Conservation (phyloP, 2,797 vertebrate species). For the Coendou prehensilis region DNA sequence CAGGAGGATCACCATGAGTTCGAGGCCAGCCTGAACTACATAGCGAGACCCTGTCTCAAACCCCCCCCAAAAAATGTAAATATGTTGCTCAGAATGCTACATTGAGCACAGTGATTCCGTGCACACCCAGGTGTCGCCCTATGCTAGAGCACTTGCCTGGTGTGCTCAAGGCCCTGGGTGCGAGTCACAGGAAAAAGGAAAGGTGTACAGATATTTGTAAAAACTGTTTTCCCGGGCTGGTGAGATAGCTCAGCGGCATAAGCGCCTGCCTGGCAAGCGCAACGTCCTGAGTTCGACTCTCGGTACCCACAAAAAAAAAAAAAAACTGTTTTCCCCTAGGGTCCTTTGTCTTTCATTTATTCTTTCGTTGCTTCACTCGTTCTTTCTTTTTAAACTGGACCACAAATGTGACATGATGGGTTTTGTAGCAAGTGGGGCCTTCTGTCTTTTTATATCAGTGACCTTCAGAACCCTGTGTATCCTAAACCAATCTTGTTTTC, state of each 20-base stretch:
- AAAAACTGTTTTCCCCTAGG: not conserved
- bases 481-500: slow-evolving; percentile 71
- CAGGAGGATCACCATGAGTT: not conserved
- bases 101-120: slow-evolving; percentile 51
- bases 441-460: slow-evolving; percentile 77
- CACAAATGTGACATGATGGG: slow-evolving; percentile 33
- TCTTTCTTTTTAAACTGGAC: slow-evolving; percentile 44
- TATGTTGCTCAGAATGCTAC: not conserved
- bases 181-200: not conserved
- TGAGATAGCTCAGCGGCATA: too few species aligned
- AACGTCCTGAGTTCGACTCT: too few species aligned
- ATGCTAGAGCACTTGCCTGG: not conserved
- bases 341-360: slow-evolving; percentile 8
- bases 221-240: not conserved
- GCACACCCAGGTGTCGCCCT: not conserved
- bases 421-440: slow-evolving; percentile 57
- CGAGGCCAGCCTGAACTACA: not conserved
- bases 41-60: not conserved
- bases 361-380: not conserved
- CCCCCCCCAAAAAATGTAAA: not conserved
- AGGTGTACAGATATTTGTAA: not conserved
- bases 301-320: too few species aligned
- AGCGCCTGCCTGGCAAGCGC: too few species aligned
- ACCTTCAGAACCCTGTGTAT: slow-evolving; percentile 61
- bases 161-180: not conserved